Percentiles rank a stretch among this genome's conserved stretches.
Conservation (phyloP, 2,888 invertebrate genomes). For the Limnephilus auricula region DNA sequence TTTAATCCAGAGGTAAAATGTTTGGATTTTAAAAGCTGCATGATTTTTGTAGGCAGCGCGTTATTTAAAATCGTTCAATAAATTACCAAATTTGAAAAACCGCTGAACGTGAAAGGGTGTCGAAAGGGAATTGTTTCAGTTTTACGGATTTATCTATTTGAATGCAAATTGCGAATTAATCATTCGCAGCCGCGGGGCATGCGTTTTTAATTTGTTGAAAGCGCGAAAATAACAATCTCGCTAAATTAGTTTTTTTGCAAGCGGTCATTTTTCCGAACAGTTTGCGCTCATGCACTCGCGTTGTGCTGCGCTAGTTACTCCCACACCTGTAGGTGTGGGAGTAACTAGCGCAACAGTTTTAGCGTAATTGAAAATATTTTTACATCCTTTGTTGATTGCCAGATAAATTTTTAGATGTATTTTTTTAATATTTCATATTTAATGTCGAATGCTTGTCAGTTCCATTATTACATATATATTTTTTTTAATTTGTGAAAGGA, state of each 20-base stretch:
- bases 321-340: conserved; percentile 44
- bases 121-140: conserved; percentile 18
- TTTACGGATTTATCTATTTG: conserved; percentile 59
- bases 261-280: background rate
- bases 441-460: background rate
- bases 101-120: background rate
- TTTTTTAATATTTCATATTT: background rate
- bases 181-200: conserved; percentile 59
- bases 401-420: no score
- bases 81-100: background rate
- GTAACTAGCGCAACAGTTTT: no score
- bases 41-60: background rate
- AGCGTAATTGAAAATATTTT: conserved; percentile 43
- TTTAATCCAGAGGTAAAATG: no score
- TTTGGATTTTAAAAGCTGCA: background rate
- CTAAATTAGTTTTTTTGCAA: conserved; percentile 67
- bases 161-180: conserved; percentile 64
- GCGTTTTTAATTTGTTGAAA: conserved; percentile 77
- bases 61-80: background rate
- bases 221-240: conserved; percentile 77
- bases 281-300: background rate
- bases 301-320: background rate
- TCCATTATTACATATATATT: no score
- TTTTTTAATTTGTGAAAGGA: no score
- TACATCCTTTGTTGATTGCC: background rate